These are phyloP conservation scores for Prunella himalayana DNA, from an alignment of 2,113 vertebrate species.

Conservation along the genomic window DNA sequence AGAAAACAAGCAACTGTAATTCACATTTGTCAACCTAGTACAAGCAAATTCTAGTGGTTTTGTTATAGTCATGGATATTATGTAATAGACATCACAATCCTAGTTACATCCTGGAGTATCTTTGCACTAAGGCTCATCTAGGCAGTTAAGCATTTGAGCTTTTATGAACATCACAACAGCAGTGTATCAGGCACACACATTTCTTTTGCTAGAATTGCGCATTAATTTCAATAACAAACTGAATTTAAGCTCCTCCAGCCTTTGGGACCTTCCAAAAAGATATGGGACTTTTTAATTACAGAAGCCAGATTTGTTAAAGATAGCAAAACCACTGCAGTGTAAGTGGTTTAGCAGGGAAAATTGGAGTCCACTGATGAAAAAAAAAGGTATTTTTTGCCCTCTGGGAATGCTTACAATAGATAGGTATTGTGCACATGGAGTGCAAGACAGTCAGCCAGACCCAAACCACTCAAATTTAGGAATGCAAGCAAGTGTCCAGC, in stretches of 20 bases:
- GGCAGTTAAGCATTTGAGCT: not conserved
- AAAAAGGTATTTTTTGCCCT: not conserved
- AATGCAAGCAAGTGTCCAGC: not conserved
- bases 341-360: not conserved
- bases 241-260: not conserved
- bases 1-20: slow-evolving; percentile 52
- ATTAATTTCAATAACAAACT: not conserved
- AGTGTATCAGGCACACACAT: not conserved
- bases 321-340: not conserved
- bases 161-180: not conserved
- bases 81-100: slow-evolving; percentile 1
- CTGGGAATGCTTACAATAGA: not conserved
- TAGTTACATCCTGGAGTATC: not conserved
- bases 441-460: not conserved
- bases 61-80: not conserved
- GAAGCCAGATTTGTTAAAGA: not conserved
- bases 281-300: not conserved
- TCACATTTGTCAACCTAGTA: slow-evolving; percentile 29
- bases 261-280: not conserved
- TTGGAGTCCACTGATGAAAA: not conserved
- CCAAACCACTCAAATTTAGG: not conserved
- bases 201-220: not conserved
- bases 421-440: not conserved
- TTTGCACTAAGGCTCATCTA: not conserved
- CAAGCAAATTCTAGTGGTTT: not conserved